phyloP scores from a whole-genome alignment of 2,113 vertebrate species.

The Uropsilus gracilis region DNA sequence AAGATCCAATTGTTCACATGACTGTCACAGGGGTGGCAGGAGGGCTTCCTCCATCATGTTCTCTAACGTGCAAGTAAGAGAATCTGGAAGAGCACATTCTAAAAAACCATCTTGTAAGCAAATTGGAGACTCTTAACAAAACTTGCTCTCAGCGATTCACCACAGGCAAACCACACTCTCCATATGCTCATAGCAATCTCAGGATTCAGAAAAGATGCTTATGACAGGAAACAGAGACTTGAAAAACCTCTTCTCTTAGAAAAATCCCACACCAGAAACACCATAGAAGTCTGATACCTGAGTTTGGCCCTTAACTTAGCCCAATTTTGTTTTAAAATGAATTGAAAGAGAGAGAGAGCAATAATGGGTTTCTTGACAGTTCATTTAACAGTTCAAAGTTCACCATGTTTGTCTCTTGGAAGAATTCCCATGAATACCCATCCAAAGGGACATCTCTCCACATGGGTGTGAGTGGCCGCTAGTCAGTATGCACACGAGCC shows the following conservation, averaged over 20 bases:
- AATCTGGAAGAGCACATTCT: neutral
- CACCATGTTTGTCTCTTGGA: slow-evolving; percentile 83
- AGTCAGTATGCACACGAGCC: slow-evolving; percentile 52
- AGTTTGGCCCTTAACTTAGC: slow-evolving; percentile 54
- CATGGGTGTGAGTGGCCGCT: slow-evolving; percentile 64
- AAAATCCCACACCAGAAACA: slow-evolving; percentile 48
- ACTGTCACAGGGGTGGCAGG: neutral
- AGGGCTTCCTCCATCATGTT: neutral
- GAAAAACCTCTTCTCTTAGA: neutral
- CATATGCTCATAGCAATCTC: neutral
- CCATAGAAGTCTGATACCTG: slow-evolving; percentile 32
- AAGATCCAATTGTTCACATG: neutral
- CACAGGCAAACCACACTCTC: slow-evolving; percentile 15
- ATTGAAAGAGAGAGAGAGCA: neutral
- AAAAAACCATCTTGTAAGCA: slow-evolving; percentile 5
- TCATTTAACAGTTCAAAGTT: slow-evolving; percentile 78
- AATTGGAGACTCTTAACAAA: slow-evolving; percentile 17
- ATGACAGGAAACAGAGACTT: neutral
- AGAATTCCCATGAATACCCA: slow-evolving; percentile 76
- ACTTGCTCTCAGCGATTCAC: slow-evolving; percentile 29
- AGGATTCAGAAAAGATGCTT: slow-evolving; percentile 32
- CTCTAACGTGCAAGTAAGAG: neutral
- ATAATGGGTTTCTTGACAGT: slow-evolving; percentile 76
- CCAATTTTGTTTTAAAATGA: slow-evolving; percentile 54
- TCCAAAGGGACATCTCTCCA: slow-evolving; percentile 70